Evolutionary conservation across 2,113 vertebrate genomes (phyloP), one percentile per base, ranked within the genome.

Genomic region (Plecturocebus donacophilus): DNA sequence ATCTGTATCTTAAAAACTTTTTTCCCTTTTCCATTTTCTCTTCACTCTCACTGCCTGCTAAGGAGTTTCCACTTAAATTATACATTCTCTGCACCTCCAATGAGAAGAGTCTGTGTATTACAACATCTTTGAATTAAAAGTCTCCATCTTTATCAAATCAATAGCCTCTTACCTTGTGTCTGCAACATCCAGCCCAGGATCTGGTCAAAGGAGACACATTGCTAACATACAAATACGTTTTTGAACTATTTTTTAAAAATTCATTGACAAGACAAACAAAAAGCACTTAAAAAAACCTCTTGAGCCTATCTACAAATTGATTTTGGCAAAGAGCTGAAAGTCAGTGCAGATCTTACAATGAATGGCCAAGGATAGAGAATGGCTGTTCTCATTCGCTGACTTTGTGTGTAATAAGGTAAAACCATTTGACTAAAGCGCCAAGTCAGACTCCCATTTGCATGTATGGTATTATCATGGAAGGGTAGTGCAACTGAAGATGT

Each of bases 301-400:
- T 30, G 13, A 77, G 32, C 75, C 2, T 32, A 30, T 32, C 45
- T 10, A 32, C 47, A 47, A 47, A 77, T 5, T 30, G 45, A 77
- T 32, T 47, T 27, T 8, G 27, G 42, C 75, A 77, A 77, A 77
- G 27, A 32, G 42, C 27, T 32, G 27, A 47, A 32, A 27, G 8
- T 47, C 42, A 45, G 32, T 2, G 42, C 27, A 32, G 45, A 47
- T 47, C 27, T 45, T 27, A 9, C 0, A 2, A 14, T 3, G 0
- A 25, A 75, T 75, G 12, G 12, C 8, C 14, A 32, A 68, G 66
- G 27, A 30, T 1, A 32, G 75, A 9, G 27, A 47, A 32, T 0
- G 27, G 42, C 14, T 47, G 75, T 8, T 32, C 27, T 45, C 27
- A 30, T 30, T 45, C 14, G 9, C 25, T 17, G 8, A 32, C 9